Base-by-base conservation (phyloP, 1,140 invertebrate genomes). In the Drosophila orena region DNA sequence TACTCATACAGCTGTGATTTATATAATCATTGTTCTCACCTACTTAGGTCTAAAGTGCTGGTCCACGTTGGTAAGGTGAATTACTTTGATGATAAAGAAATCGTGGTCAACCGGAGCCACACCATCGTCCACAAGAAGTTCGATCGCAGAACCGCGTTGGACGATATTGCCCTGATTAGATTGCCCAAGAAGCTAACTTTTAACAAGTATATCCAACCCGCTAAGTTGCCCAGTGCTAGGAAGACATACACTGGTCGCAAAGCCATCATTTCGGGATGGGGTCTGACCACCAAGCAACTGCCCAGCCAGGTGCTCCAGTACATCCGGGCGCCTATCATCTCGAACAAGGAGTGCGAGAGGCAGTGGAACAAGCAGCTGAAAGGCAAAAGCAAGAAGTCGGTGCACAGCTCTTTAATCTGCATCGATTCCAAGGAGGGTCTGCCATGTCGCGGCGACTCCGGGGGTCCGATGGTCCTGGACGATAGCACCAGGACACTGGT, bases 401-500 rank as follows among this genome's bases (percentile, higher is more conserved):
- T 85, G 2, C 15, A 56, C 0, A 34, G 35, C 34, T 54, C 78
- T 0, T 81, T 81, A 8, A 12, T 85, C 24, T 85, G 81, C 60
- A 61, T 88, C 4, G 50, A 75, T 38, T 57, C 83, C 11, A 43
- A 17, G 1, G 10, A 3, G 0, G 81, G 81, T 6, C 37, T 88
- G 27, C 81, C 81, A 0, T 85, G 81, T 37, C 56, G n/a, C 8
- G 81, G 81, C 2, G 81, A 85, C 14, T 85, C 81, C 3, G 81
- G 81, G 4, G 75, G 81, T 5, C 81, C 81, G 0, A 42, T 85
- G 2, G 74, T 85, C 0, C 49, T 85, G 1, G 35, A 44, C 8
- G 83, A 86, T 62, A 53, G 46, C 15, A 53, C 53, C 0, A 40
- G 10, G 7, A 86, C 74, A 8, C 4, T 85, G 11, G 79, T 85